Percentiles rank a stretch among this genome's conserved stretches.
phyloP scores from a whole-genome alignment of 2,113 vertebrate genomes.

The Anas platyrhynchos region DNA sequence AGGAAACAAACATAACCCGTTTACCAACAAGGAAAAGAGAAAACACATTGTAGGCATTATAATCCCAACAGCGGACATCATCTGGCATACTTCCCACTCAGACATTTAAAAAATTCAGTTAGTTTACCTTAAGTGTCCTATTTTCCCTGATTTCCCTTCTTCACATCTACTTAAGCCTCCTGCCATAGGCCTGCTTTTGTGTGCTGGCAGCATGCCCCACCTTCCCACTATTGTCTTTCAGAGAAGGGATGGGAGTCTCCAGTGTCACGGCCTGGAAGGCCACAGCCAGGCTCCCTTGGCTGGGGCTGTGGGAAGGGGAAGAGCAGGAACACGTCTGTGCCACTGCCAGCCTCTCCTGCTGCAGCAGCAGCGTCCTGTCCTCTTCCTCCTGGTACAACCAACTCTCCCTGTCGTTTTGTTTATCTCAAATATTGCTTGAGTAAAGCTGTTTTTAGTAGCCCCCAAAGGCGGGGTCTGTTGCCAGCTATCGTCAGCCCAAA shows the following conservation, averaged over 20 bases:
- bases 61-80: background rate
- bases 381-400: background rate
- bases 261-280: background rate
- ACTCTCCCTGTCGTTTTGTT: slow-evolving; percentile 7
- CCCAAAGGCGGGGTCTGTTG: background rate
- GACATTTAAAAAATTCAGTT: background rate
- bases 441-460: background rate
- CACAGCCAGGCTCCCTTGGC: background rate
- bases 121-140: slow-evolving; percentile 19
- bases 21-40: slow-evolving; percentile 21
- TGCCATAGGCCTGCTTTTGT: background rate
- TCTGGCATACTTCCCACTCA: background rate
- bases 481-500: slow-evolving; percentile 1
- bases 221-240: slow-evolving; percentile 49
- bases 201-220: background rate
- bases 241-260: slow-evolving; percentile 12
- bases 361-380: background rate
- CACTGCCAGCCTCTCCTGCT: background rate
- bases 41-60: background rate
- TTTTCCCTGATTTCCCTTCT: background rate
- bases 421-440: slow-evolving; percentile 6
- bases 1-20: slow-evolving; percentile 2
- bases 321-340: background rate
- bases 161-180: background rate
- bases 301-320: background rate